phyloP scores from a whole-genome alignment of 2,113 vertebrate genomes.

The Alectura lathami region DNA sequence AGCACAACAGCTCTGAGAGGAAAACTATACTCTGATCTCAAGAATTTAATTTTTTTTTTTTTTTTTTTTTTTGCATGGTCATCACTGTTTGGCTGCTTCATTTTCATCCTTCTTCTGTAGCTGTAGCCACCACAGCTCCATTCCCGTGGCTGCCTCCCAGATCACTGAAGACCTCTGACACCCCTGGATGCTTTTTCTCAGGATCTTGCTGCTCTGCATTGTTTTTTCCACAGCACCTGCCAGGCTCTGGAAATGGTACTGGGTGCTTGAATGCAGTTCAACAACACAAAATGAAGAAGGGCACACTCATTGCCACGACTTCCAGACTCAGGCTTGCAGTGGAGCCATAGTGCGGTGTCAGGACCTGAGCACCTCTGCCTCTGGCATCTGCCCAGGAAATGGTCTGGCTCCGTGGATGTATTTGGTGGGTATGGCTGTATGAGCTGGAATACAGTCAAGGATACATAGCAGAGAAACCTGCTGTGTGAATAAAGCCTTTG shows the following conservation, averaged over 20 bases:
- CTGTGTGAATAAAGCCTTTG: conserved; percentile 41
- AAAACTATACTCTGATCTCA: neutral
- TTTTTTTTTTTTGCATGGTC: neutral
- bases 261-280: neutral
- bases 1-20: neutral
- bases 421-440: neutral
- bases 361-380: neutral
- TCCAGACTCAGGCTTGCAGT: neutral
- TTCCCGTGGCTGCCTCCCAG: neutral
- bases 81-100: neutral
- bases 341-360: neutral
- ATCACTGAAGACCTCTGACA: neutral
- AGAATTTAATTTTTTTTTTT: neutral
- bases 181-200: neutral
- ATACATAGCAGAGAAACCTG: neutral
- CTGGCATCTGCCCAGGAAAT: neutral
- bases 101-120: neutral
- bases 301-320: neutral
- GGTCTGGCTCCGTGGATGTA: neutral
- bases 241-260: neutral
- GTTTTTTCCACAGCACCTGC: neutral
- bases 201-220: neutral
- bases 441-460: conserved; percentile 1
- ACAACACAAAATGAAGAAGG: neutral
- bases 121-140: neutral